Base-by-base conservation (phyloP, 1,140 invertebrate genomes). In the Protaetia brevitarsis region DNA sequence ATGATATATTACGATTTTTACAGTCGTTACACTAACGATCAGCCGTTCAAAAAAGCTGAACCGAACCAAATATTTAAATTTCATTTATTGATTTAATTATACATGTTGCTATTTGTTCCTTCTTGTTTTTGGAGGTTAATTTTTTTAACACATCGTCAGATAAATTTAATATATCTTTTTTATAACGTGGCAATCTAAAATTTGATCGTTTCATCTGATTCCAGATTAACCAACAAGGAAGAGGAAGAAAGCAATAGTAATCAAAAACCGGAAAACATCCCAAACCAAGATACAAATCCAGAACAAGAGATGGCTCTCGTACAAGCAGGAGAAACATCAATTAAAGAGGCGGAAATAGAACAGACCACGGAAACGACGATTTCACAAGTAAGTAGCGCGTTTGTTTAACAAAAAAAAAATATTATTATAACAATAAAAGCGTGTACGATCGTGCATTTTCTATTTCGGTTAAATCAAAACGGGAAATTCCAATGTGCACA, bases 331-430 rank as follows among this genome's bases (percentile, higher is more conserved):
- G 57, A 31, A 28, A 31, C 26, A 10, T 10, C 57, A 11, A 10
- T 59, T 5, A 31, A 29, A n/a, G 57, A 59, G 16, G 57, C 28
- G 29, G 57, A 59, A 19, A 31, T 59, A 3, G 57, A 59, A 31
- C 57, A 59, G 10, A 59, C 27, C 3, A 28, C 26, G 23, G 23
- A 59, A 59, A 59, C 57, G 13, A 29, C 57, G 3, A n/a, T 59
- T 28, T 29, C 57, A 19, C 57, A 59, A 59, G 57, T 59, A 59
- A 59, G 57, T 59, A 34, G n/a, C n/a, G 31, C n/a, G 23, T 19
- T 29, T 27, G 3, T 19, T 56, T 4, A 56, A 23, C 34, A 37
- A 1, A 11, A 13, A 37, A 8, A 37, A 7, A 2, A 10, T 37
- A 37, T 37, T 11, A 37, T 13, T 37, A 11, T 10, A 37, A 11